Percentiles rank a stretch among this genome's conserved stretches.
Conservation (phyloP, 1,140 invertebrate genomes). For the Hyles vespertilio region DNA sequence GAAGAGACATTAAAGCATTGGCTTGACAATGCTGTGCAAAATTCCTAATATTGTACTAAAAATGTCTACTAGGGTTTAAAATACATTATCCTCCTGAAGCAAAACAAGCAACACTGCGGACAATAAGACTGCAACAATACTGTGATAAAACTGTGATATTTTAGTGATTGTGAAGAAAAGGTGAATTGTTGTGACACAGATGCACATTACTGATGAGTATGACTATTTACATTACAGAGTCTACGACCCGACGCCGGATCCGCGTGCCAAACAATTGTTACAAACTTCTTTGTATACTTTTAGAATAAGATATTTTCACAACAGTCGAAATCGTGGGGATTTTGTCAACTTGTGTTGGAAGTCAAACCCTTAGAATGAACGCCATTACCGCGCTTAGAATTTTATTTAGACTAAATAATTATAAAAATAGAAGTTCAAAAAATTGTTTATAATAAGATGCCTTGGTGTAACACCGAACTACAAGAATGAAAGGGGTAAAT, state of each 20-base stretch:
- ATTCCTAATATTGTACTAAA: neutral
- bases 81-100: neutral
- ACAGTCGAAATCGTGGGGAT: too few species aligned
- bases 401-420: too few species aligned
- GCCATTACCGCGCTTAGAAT: too few species aligned
- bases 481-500: too few species aligned
- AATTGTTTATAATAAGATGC: too few species aligned
- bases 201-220: slow-evolving; percentile 52
- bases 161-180: slow-evolving; percentile 48
- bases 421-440: too few species aligned
- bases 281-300: too few species aligned
- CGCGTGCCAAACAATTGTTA: slow-evolving; percentile 42
- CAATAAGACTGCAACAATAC: slow-evolving; percentile 31
- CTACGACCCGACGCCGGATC: slow-evolving; percentile 38
- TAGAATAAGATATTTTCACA: too few species aligned
- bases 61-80: neutral
- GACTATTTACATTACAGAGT: slow-evolving; percentile 69
- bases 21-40: neutral
- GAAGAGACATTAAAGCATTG: too few species aligned
- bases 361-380: too few species aligned
- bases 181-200: slow-evolving; percentile 28
- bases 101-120: neutral
- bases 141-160: slow-evolving; percentile 59
- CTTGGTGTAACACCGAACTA: too few species aligned
- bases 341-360: too few species aligned